Evolutionary conservation across 2,113 vertebrate species (phyloP).

Genomic region (Oceanites oceanicus): DNA sequence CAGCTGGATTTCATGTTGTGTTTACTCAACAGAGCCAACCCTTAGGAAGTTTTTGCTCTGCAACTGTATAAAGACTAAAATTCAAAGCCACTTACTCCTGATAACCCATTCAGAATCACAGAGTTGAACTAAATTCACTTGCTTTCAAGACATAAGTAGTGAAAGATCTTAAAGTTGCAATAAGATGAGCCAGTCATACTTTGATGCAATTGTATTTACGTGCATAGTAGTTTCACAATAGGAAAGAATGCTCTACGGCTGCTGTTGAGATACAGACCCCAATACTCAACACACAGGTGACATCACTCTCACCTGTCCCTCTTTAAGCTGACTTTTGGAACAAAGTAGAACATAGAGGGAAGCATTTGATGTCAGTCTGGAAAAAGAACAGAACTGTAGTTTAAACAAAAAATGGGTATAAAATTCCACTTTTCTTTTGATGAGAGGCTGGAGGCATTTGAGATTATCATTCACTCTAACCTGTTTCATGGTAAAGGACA

Average conservation of each 20-base stretch:
- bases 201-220: neutral
- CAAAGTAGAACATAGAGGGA: neutral
- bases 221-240: neutral
- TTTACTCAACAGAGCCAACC: slow-evolving; percentile 12
- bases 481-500: neutral
- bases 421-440: neutral
- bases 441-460: neutral
- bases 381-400: neutral
- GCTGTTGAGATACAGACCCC: neutral
- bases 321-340: neutral
- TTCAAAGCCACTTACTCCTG: neutral
- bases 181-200: neutral
- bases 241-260: neutral
- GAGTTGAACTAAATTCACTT: neutral
- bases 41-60: slow-evolving; percentile 10
- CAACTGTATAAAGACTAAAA: neutral
- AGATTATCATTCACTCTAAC: neutral
- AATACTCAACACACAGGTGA: neutral
- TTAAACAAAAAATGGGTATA: neutral
- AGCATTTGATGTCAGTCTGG: neutral
- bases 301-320: neutral
- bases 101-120: neutral
- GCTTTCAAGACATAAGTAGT: neutral
- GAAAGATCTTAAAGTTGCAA: neutral
- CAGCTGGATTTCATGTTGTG: slow-evolving; percentile 35